Percentiles rank a stretch among this genome's conserved stretches.
These are phyloP conservation scores for Watsonalla cultraria DNA, from an alignment of 2,888 invertebrate species.

Conservation along the genomic window DNA sequence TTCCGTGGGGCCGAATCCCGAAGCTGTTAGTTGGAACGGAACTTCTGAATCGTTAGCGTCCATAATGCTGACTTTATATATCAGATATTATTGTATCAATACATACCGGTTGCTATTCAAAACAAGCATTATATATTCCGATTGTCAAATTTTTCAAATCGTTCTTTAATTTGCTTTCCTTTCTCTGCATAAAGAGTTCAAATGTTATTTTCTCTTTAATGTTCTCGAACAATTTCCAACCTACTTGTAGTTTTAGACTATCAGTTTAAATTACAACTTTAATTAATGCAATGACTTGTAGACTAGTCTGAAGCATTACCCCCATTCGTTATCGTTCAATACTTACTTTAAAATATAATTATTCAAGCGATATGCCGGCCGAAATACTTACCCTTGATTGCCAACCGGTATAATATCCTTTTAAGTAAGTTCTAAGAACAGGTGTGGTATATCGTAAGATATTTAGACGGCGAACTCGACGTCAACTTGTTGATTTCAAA, in stretches of 20 bases:
- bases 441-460: background rate
- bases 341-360: slow-evolving; percentile 1
- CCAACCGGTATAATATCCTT: slow-evolving; percentile 1
- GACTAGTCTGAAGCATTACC: background rate
- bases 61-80: too few relatives aligned
- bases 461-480: background rate
- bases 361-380: slow-evolving; percentile 5
- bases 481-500: too few relatives aligned
- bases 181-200: background rate
- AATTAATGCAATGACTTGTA: background rate
- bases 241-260: background rate
- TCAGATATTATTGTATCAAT: too few relatives aligned
- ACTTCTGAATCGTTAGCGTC: too few relatives aligned
- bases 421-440: background rate
- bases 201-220: background rate
- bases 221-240: background rate
- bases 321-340: background rate
- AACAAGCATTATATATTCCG: background rate
- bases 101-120: background rate
- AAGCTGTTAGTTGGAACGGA: too few relatives aligned
- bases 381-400: slow-evolving; percentile 3
- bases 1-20: too few relatives aligned
- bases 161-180: background rate
- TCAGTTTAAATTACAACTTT: background rate
- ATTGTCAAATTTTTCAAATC: background rate